Conservation (phyloP, 1,140 invertebrate genomes). For the Panonychus citri region DNA sequence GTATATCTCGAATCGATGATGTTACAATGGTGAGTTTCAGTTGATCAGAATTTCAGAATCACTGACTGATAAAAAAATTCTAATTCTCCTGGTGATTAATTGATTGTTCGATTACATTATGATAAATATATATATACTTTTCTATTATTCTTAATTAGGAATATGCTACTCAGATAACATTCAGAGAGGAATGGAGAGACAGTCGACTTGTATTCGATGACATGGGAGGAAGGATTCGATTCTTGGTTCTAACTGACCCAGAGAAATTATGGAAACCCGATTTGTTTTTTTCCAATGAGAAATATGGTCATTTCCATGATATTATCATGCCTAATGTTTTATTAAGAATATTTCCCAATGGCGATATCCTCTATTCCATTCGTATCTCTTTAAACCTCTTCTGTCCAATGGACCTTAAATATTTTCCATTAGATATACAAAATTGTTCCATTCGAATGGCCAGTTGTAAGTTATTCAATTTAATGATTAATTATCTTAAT, state of each 20-base stretch:
- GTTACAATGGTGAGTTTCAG: slow-evolving; percentile 21
- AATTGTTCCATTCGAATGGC: slow-evolving; percentile 76
- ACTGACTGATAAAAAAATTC: neutral
- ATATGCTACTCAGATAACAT: slow-evolving; percentile 8
- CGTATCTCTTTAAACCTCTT: slow-evolving; percentile 30
- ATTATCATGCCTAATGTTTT: slow-evolving; percentile 8
- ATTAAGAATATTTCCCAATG: slow-evolving; percentile 4
- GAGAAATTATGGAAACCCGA: slow-evolving; percentile 10
- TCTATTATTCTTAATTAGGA: neutral
- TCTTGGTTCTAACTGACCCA: slow-evolving; percentile 2
- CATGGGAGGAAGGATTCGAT: neutral
- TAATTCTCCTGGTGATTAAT: neutral
- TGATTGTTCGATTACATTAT: neutral
- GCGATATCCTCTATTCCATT: slow-evolving; percentile 4
- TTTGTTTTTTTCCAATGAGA: slow-evolving; percentile 11
- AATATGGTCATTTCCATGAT: slow-evolving; percentile 5
- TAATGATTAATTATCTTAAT: no score
- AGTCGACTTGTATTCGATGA: neutral
- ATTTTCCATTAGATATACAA: slow-evolving; percentile 81
- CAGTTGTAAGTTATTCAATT: slow-evolving; percentile 51
- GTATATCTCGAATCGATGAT: slow-evolving; percentile 27
- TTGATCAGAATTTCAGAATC: no score
- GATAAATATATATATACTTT: neutral
- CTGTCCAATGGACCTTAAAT: slow-evolving; percentile 83
- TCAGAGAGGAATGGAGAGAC: slow-evolving; percentile 9